Percentiles rank a stretch among this genome's conserved stretches.
phyloP scores from a whole-genome alignment of 2,113 vertebrate species.

The Chrysemys picta region DNA sequence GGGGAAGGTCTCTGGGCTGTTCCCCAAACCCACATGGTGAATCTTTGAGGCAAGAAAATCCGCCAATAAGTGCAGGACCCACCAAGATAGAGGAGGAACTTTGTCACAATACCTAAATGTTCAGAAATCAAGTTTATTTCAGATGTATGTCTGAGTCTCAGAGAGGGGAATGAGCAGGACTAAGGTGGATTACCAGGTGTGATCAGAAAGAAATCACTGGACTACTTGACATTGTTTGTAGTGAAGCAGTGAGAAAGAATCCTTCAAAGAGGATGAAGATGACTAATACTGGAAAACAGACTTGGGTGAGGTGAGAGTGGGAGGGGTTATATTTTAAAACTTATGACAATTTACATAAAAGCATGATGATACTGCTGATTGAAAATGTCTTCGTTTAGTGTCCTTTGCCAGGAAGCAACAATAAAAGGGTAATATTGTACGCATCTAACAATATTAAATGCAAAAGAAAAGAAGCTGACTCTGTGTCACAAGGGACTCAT shows the following conservation, averaged over 20 bases:
- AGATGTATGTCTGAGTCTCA: not conserved
- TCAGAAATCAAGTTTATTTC: not conserved
- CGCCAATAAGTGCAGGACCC: no score
- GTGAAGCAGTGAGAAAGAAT: not conserved
- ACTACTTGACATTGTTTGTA: not conserved
- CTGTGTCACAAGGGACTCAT: conserved; percentile 15
- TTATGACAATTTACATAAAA: conserved; percentile 13
- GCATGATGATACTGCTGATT: not conserved
- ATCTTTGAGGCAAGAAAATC: no score
- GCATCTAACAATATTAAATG: not conserved
- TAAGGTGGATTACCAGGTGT: not conserved
- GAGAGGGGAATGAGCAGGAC: not conserved
- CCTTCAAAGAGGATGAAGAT: not conserved
- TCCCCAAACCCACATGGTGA: no score
- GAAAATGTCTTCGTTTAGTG: conserved; percentile 23
- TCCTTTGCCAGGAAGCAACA: conserved; percentile 7
- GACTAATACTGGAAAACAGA: conserved; percentile 20
- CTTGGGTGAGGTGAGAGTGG: conserved; percentile 1
- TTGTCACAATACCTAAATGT: not conserved
- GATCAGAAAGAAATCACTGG: not conserved
- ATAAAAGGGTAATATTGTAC: not conserved
- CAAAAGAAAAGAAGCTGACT: conserved; percentile 29
- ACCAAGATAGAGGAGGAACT: no score
- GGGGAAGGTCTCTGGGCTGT: no score
- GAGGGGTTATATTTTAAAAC: conserved; percentile 34